phyloP scores from a whole-genome alignment of 2,113 vertebrate species.

The Pungitius pungitius region DNA sequence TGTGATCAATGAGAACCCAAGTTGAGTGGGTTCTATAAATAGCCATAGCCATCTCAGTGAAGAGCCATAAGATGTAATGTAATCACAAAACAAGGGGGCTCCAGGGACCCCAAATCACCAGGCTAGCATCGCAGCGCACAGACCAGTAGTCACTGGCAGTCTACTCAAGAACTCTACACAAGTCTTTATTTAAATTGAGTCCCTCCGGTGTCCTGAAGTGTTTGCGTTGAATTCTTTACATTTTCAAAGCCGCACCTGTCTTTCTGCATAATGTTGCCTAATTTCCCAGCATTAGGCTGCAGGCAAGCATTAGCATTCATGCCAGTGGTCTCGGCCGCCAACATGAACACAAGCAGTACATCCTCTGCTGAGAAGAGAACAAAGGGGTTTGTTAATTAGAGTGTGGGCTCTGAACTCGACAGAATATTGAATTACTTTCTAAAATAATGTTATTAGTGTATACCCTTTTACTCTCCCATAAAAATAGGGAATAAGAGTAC shows the following conservation, averaged over 20 bases:
- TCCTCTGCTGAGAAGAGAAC: background rate
- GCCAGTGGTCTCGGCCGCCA: slow-evolving; percentile 2
- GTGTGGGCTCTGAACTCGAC: slow-evolving; percentile 6
- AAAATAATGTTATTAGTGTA: background rate
- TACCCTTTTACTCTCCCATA: background rate
- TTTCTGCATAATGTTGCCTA: slow-evolving; percentile 34
- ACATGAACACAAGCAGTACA: slow-evolving; percentile 31
- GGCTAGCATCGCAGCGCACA: background rate
- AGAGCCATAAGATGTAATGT: slow-evolving; percentile 13
- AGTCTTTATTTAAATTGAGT: slow-evolving; percentile 34
- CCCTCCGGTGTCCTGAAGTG: slow-evolving; percentile 1
- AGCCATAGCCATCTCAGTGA: slow-evolving; percentile 7
- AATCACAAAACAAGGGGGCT: background rate
- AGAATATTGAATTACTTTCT: slow-evolving; percentile 6
- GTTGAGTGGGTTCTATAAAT: background rate
- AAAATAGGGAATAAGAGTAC: background rate
- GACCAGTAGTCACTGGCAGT: slow-evolving; percentile 11
- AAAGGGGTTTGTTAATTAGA: slow-evolving; percentile 14
- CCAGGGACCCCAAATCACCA: slow-evolving; percentile 12
- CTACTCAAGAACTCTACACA: slow-evolving; percentile 18
- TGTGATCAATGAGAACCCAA: background rate
- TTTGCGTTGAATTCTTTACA: slow-evolving; percentile 35
- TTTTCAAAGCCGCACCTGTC: slow-evolving; percentile 23
- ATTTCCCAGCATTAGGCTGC: slow-evolving; percentile 18
- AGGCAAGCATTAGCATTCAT: slow-evolving; percentile 33